Evolutionary conservation across 2,888 invertebrate genomes (phyloP), one percentile per base, ranked within the genome.

Genomic region (Ptychoptera albimana): DNA sequence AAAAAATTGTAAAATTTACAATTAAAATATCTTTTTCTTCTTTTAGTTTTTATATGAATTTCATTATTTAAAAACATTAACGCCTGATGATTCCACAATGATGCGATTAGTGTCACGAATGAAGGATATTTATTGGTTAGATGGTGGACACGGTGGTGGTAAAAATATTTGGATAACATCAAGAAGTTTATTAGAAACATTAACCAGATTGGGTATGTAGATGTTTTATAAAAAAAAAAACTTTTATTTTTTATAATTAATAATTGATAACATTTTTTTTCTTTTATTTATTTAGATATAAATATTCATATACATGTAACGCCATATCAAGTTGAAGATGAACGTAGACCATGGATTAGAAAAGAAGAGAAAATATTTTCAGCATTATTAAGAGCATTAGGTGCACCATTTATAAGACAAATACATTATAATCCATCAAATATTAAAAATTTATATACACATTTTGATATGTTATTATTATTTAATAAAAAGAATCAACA

Each of bases 101-200:
- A 72, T 72, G 60, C 70, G 71, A 49, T 69, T 83, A 50, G 72
- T 82, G n/a, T 69, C 71, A 12, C 72, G 73, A 45, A 77, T 92
- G 43, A 70, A 71, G 51, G 73, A 75, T 50, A 82, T 92, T 77
- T 86, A 80, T 65, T 93, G 89, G 89, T 63, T 92, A 56, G 91
- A 92, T 65, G 88, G 89, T 2, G 91, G 91, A 0, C 91, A 92
- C 66, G 78, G 81, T n/a, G 92, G 91, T 12, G 77, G 79, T 45
- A 79, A 80, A 59, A 81, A 87, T 62, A 87, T 88, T 15, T 93
- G 91, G 87, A 79, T 91, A 52, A 87, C 85, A 0, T 75, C 85
- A 2, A 67, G 76, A 50, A 72, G 74, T 43, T 69, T 87, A 34
- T 68, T 93, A 30, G 75, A 79, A 60, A 79, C 80, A 0, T 71